Evolutionary conservation across 2,113 vertebrate genomes (phyloP).

Genomic region (Nipponia nippon): DNA sequence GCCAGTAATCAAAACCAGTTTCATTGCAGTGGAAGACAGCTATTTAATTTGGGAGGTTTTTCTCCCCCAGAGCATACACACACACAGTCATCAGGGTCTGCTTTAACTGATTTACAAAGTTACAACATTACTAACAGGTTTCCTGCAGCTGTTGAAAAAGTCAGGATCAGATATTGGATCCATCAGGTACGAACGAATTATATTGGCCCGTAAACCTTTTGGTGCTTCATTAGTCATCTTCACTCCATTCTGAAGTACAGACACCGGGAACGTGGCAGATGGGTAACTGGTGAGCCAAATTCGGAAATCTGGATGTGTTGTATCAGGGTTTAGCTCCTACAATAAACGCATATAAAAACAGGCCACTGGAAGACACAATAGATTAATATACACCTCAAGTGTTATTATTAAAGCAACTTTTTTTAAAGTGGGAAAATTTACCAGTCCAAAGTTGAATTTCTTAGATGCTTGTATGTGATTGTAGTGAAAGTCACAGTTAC

Average conservation of each 20-base stretch:
- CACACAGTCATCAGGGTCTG: background rate
- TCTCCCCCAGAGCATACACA: background rate
- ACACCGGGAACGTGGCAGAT: slow-evolving; percentile 84
- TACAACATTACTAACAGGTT: slow-evolving; percentile 73
- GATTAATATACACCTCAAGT: background rate
- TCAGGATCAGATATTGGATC: slow-evolving; percentile 85
- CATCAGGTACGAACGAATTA: slow-evolving; percentile 85
- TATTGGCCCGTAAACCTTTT: slow-evolving; percentile 85
- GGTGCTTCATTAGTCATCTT: slow-evolving; percentile 93
- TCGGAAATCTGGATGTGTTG: slow-evolving; percentile 87
- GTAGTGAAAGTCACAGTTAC: background rate
- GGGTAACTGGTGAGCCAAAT: slow-evolving; percentile 92
- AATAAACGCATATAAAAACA: background rate
- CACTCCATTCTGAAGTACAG: slow-evolving; percentile 88
- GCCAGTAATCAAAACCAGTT: slow-evolving; percentile 27
- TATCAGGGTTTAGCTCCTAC: slow-evolving; percentile 84
- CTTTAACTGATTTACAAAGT: background rate
- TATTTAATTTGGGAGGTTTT: background rate
- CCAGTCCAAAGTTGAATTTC: background rate
- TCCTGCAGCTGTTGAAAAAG: slow-evolving; percentile 84
- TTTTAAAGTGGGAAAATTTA: background rate
- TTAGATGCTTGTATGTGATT: background rate
- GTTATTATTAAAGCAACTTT: background rate
- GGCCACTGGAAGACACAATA: background rate
- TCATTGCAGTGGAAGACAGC: background rate